A percentile compares a stretch with the other conserved stretches of the same genome.
Conservation (phyloP, 2,888 invertebrate genomes). For the Cataglyphis rosenhaueri region DNA sequence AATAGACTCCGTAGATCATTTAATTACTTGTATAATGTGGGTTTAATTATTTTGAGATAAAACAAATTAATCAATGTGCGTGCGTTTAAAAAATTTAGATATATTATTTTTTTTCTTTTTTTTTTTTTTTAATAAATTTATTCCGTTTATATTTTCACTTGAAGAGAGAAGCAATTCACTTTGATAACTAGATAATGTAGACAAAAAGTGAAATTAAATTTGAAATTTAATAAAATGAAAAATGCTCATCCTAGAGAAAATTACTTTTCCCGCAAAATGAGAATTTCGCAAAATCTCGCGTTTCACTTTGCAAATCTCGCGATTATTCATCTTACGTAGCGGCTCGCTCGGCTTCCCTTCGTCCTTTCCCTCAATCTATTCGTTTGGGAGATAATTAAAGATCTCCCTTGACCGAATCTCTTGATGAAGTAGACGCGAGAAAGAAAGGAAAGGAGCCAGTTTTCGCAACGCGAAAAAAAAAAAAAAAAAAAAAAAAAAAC, state of each 20-base stretch:
- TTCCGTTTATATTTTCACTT: not conserved
- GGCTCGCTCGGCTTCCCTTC: constrained; percentile 13
- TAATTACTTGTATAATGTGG: not conserved
- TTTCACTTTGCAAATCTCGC: constrained; percentile 25
- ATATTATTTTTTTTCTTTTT: too few species aligned
- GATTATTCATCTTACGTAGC: constrained; percentile 17
- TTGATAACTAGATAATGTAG: not conserved
- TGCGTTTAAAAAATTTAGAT: not conserved
- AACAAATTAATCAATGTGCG: not conserved
- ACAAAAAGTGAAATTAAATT: constrained; percentile 11
- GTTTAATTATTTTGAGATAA: not conserved
- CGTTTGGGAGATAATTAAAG: constrained; percentile 37
- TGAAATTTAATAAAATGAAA: constrained; percentile 27
- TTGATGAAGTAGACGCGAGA: not conserved
- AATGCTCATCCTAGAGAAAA: not conserved
- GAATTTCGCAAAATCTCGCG: constrained; percentile 30
- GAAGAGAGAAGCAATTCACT: not conserved
- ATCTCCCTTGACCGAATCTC: constrained; percentile 14
- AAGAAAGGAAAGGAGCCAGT: not conserved
- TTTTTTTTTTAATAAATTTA: not conserved
- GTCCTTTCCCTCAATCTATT: constrained; percentile 18
- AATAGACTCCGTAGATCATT: not conserved
- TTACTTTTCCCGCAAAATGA: constrained; percentile 15
- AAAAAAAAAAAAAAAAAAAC: not conserved
- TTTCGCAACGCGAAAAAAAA: constrained; percentile 6